Conservation (phyloP, 1,140 invertebrate genomes). For the Euglossa dilemma region DNA sequence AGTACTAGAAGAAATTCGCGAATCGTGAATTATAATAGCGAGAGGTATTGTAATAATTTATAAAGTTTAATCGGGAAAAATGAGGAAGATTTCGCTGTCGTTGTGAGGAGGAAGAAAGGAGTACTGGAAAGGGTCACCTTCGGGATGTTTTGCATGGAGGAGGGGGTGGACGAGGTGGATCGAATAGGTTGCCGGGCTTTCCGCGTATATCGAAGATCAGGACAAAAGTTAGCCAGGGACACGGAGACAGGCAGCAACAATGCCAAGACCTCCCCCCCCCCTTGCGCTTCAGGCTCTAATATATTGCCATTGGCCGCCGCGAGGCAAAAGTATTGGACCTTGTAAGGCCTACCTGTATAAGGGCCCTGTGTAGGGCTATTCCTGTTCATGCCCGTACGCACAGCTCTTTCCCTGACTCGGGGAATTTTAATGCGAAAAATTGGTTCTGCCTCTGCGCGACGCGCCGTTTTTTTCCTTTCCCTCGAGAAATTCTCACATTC, state of each 20-base stretch:
- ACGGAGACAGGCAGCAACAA: slow-evolving; percentile 78
- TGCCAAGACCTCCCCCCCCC: slow-evolving; percentile 80
- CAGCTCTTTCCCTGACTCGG: slow-evolving; percentile 72
- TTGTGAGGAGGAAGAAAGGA: slow-evolving; percentile 15
- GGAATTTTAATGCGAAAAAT: slow-evolving; percentile 83
- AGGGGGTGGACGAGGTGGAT: background rate
- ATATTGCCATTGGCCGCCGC: slow-evolving; percentile 78
- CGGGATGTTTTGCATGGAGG: slow-evolving; percentile 57
- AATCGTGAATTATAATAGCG: no score
- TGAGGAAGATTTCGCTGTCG: no score
- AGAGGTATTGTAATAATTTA: no score
- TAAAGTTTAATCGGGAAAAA: no score
- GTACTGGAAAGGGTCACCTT: slow-evolving; percentile 32
- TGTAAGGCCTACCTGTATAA: slow-evolving; percentile 81
- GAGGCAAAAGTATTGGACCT: slow-evolving; percentile 81
- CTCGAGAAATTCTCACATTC: background rate
- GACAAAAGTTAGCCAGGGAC: slow-evolving; percentile 76
- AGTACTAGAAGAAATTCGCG: no score
- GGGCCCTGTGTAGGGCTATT: slow-evolving; percentile 69
- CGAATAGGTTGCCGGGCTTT: slow-evolving; percentile 54
- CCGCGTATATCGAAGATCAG: slow-evolving; percentile 66
- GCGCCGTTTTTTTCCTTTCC: background rate
- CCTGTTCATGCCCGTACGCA: slow-evolving; percentile 33
- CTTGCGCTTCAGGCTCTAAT: slow-evolving; percentile 80
- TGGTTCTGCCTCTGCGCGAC: slow-evolving; percentile 65